A percentile compares a stretch with the other conserved stretches of the same genome.
Evolutionary conservation across 1,140 invertebrate species (phyloP).

Genomic region (Plutomurus gul): DNA sequence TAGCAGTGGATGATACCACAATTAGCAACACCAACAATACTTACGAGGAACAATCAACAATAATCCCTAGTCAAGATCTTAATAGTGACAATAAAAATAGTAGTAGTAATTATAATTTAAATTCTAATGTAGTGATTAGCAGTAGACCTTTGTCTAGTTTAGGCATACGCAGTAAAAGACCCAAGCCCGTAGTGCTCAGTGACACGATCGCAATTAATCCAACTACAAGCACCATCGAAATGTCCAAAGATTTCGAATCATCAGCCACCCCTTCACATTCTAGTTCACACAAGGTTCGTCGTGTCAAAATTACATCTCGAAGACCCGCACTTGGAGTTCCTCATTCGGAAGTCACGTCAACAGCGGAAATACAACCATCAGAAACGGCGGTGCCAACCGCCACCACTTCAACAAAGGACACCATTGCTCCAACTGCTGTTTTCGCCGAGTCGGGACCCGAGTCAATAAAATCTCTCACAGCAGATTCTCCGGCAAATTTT

Average conservation of each 20-base stretch:
- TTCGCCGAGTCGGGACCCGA: background rate
- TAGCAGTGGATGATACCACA: background rate
- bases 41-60: background rate
- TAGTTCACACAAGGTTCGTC: conserved; percentile 7
- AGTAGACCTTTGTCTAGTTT: conserved; percentile 2
- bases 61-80: background rate
- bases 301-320: conserved; percentile 6
- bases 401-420: background rate
- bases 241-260: background rate
- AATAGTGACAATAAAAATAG: background rate
- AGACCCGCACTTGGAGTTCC: background rate
- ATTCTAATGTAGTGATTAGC: conserved; percentile 9
- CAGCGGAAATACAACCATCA: background rate
- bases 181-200: background rate
- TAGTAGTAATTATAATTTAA: conserved; percentile 17
- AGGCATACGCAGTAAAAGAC: background rate
- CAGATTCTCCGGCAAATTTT: conserved; percentile 17
- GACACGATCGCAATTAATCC: background rate
- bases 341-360: background rate
- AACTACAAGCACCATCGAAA: background rate
- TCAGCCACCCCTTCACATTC: background rate
- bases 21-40: conserved; percentile 3
- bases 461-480: background rate
- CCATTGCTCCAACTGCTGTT: background rate
- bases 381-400: background rate